phyloP scores from a whole-genome alignment of 2,888 invertebrate species.

The Holacanthella duospinosa region DNA sequence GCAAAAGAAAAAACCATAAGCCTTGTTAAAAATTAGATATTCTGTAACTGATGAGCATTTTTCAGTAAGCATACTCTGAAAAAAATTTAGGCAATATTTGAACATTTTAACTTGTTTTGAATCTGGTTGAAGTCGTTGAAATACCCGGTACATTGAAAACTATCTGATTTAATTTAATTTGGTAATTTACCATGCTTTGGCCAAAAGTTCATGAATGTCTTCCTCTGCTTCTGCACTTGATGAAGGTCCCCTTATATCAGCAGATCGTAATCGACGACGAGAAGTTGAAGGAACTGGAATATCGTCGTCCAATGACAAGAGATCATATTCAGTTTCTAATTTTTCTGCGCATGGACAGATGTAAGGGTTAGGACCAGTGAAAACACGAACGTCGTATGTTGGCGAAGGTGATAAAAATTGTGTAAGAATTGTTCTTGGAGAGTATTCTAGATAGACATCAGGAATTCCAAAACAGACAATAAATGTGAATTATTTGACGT shows the following conservation, averaged over 20 bases:
- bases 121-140: too few relatives aligned
- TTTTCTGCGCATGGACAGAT: conserved; percentile 13
- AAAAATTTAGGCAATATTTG: too few relatives aligned
- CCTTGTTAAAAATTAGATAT: too few relatives aligned
- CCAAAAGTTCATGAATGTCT: conserved; percentile 42
- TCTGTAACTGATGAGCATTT: too few relatives aligned
- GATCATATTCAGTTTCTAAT: not conserved
- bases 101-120: too few relatives aligned
- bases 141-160: too few relatives aligned
- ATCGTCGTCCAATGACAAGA: not conserved
- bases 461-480: not conserved
- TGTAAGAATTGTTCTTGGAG: conserved; percentile 11
- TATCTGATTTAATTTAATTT: too few relatives aligned
- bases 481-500: not conserved
- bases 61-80: too few relatives aligned
- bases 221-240: conserved; percentile 39
- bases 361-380: conserved; percentile 16
- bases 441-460: conserved; percentile 10
- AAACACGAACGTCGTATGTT: conserved; percentile 16
- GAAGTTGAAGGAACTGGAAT: not conserved
- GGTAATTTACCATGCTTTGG: conserved; percentile 44
- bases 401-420: conserved; percentile 16
- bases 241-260: too few relatives aligned
- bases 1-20: too few relatives aligned
- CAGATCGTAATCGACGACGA: too few relatives aligned